These are phyloP conservation scores for Novumbra hubbsi DNA, from an alignment of 2,797 vertebrate genomes.

Conservation along the genomic window DNA sequence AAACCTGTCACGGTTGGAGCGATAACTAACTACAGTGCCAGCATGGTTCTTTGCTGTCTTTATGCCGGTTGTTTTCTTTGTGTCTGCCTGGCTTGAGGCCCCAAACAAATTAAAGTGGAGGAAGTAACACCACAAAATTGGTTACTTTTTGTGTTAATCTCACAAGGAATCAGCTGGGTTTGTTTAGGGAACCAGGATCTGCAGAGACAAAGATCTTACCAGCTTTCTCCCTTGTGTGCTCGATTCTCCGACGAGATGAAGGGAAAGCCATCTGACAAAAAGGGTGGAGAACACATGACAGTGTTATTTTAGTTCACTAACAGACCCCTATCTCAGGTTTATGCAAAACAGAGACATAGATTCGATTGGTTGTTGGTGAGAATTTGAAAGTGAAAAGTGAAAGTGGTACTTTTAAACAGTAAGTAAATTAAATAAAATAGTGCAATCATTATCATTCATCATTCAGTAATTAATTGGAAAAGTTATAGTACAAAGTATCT, in stretches of 20 bases:
- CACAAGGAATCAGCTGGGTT: conserved; percentile 15
- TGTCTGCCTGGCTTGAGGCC: not conserved
- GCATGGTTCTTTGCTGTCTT: not conserved
- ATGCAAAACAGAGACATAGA: not conserved
- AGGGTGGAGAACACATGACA: not conserved
- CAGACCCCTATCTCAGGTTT: not conserved
- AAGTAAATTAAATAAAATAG: too few species aligned
- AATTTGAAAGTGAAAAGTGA: too few species aligned
- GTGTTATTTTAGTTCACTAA: not conserved
- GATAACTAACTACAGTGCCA: too few species aligned
- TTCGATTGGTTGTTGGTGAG: too few species aligned
- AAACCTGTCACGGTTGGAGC: too few species aligned
- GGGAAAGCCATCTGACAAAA: not conserved
- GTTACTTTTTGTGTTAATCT: not conserved
- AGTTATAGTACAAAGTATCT: too few species aligned
- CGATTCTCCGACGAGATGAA: not conserved
- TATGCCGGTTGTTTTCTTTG: not conserved
- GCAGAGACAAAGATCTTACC: not conserved
- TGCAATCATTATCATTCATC: too few species aligned
- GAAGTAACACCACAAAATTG: not conserved
- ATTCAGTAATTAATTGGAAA: too few species aligned
- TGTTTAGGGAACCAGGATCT: conserved; percentile 29
- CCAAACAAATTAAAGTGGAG: not conserved
- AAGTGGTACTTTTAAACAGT: too few species aligned
- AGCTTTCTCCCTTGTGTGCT: not conserved